Percentiles rank a stretch among this genome's conserved stretches.
phyloP scores from a whole-genome alignment of 2,888 invertebrate species.

The Caenorhabditis sp. region DNA sequence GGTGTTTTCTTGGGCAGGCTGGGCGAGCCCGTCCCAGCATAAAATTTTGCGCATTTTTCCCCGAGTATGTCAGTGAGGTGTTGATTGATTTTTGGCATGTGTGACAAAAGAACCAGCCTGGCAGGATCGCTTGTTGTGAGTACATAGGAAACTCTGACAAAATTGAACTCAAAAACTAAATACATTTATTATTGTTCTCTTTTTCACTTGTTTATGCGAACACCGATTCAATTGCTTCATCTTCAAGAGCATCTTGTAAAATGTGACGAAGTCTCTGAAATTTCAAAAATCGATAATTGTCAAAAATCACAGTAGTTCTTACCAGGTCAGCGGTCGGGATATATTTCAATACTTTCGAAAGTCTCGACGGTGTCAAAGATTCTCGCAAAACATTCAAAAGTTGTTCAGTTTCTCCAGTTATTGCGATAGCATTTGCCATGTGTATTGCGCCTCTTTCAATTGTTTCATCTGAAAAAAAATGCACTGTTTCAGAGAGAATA shows the following conservation, averaged over 20 bases:
- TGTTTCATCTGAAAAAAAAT: slow-evolving; percentile 64
- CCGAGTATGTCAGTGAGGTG: too few relatives aligned
- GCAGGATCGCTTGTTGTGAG: too few relatives aligned
- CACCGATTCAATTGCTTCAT: slow-evolving; percentile 1
- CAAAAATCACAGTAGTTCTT: background rate
- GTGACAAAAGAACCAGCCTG: too few relatives aligned
- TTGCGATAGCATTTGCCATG: slow-evolving; percentile 93
- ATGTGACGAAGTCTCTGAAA: slow-evolving; percentile 24
- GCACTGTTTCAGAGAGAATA: background rate
- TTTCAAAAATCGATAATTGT: background rate
- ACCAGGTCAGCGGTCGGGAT: slow-evolving; percentile 32
- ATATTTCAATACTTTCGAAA: slow-evolving; percentile 72
- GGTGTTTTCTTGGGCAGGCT: too few relatives aligned
- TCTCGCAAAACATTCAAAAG: slow-evolving; percentile 88
- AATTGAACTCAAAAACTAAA: background rate
- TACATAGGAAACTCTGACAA: too few relatives aligned
- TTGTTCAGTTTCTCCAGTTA: slow-evolving; percentile 92
- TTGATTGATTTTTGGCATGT: too few relatives aligned
- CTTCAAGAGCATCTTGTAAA: slow-evolving; percentile 28
- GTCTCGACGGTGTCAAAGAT: slow-evolving; percentile 92
- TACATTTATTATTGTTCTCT: background rate
- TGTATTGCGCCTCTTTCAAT: slow-evolving; percentile 88
- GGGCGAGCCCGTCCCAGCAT: too few relatives aligned
- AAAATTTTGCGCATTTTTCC: too few relatives aligned
- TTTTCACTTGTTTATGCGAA: background rate